phyloP scores from a whole-genome alignment of 1,140 invertebrate species.

The Ceratosolen fusciceps region DNA sequence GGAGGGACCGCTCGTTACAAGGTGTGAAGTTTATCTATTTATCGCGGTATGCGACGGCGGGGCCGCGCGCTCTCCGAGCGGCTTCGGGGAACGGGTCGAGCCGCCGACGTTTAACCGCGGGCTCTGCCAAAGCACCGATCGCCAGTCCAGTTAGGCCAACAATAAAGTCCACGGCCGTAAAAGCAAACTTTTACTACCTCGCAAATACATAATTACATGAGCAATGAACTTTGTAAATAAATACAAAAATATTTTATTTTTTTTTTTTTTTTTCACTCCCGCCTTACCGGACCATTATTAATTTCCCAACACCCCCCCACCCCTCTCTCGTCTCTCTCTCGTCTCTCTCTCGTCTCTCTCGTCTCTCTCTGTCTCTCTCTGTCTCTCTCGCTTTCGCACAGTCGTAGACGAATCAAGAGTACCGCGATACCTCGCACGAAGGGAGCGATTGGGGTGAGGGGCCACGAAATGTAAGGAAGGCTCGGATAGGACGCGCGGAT shows the following conservation, averaged over 20 bases:
- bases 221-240: not conserved
- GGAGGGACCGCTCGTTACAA: not conserved
- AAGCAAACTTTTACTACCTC: not conserved
- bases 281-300: too few species aligned
- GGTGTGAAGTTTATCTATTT: slow-evolving; percentile 21
- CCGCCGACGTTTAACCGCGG: not conserved
- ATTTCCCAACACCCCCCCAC: too few species aligned
- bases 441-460: too few species aligned
- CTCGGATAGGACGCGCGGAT: too few species aligned
- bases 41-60: not conserved
- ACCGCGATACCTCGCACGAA: too few species aligned
- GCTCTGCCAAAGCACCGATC: not conserved
- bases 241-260: not conserved
- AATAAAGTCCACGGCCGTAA: not conserved
- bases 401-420: too few species aligned
- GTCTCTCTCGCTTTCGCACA: too few species aligned
- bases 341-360: too few species aligned
- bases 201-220: not conserved
- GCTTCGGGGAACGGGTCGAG: not conserved
- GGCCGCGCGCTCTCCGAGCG: not conserved
- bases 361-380: too few species aligned
- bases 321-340: too few species aligned
- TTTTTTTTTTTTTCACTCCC: too few species aligned
- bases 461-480: too few species aligned
- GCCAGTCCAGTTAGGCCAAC: slow-evolving; percentile 3